Evolutionary conservation across 2,797 vertebrate species (phyloP).

Genomic region (Lateolabrax maculatus): DNA sequence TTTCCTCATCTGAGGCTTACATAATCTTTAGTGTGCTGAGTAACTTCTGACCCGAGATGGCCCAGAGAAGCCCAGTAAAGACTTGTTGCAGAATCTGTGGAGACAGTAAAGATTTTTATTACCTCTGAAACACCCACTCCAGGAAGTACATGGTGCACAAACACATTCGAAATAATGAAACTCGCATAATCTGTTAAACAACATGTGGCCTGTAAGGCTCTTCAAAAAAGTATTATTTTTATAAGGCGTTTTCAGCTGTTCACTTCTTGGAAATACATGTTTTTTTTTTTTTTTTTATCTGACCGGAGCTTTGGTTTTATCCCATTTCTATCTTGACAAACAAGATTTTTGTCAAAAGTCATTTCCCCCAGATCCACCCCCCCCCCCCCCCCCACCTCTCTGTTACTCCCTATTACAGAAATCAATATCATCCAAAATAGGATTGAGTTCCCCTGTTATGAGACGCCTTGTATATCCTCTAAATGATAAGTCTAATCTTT

Average conservation of each 20-base stretch:
- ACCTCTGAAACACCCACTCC: background rate
- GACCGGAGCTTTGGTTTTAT: conserved; percentile 33
- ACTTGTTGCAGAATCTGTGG: background rate
- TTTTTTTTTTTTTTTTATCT: background rate
- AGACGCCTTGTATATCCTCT: conserved; percentile 30
- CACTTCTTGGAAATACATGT: background rate
- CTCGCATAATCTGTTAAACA: background rate
- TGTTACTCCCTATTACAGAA: conserved; percentile 35
- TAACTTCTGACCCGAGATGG: background rate
- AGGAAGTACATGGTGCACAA: background rate
- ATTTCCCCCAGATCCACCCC: no score
- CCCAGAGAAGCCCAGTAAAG: background rate
- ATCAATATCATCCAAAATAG: conserved; percentile 50
- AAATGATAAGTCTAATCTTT: conserved; percentile 47
- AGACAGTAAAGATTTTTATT: background rate
- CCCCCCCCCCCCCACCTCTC: background rate
- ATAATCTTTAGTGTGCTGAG: conserved; percentile 22
- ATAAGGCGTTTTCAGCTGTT: no score
- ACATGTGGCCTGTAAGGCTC: background rate
- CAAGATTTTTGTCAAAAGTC: conserved; percentile 5
- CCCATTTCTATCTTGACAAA: conserved; percentile 16
- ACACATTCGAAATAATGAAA: background rate
- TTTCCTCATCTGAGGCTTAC: background rate
- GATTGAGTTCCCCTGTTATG: conserved; percentile 35
- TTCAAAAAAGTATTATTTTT: no score